A percentile compares a stretch with the other conserved stretches of the same genome.
Conservation (phyloP, 2,888 invertebrate genomes). For the Leptinotarsa haldemani region DNA sequence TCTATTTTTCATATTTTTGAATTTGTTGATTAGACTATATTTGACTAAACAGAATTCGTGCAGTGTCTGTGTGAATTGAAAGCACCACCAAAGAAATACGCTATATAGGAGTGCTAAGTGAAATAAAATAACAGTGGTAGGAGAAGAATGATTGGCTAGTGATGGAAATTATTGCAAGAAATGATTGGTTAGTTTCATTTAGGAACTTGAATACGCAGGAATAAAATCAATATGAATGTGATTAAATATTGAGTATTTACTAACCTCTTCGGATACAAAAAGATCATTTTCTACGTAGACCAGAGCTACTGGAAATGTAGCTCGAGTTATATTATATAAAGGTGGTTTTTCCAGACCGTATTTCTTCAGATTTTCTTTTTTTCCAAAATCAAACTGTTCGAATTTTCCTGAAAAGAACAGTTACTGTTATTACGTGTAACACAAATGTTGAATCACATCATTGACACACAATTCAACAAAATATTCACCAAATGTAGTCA, state of each 20-base stretch:
- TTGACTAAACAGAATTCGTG: too few species aligned
- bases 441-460: not conserved
- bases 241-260: not conserved
- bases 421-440: not conserved
- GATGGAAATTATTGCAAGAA: too few species aligned
- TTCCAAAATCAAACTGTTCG: conserved; percentile 71
- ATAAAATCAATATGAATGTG: not conserved
- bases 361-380: conserved; percentile 46
- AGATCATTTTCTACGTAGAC: conserved; percentile 67
- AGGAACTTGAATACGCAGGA: too few species aligned
- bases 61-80: too few species aligned
- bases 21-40: too few species aligned
- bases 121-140: too few species aligned
- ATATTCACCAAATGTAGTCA: too few species aligned
- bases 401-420: conserved; percentile 60
- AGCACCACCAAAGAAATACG: too few species aligned
- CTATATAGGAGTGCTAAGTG: too few species aligned
- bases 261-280: conserved; percentile 63
- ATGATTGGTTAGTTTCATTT: too few species aligned
- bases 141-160: not conserved
- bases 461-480: not conserved
- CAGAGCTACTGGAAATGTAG: conserved; percentile 63
- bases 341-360: conserved; percentile 63
- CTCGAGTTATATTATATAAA: conserved; percentile 61
- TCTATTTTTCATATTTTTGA: too few species aligned